These are phyloP conservation scores for Lethocerus indicus DNA, from an alignment of 1,140 invertebrate genomes.

Conservation along the genomic window DNA sequence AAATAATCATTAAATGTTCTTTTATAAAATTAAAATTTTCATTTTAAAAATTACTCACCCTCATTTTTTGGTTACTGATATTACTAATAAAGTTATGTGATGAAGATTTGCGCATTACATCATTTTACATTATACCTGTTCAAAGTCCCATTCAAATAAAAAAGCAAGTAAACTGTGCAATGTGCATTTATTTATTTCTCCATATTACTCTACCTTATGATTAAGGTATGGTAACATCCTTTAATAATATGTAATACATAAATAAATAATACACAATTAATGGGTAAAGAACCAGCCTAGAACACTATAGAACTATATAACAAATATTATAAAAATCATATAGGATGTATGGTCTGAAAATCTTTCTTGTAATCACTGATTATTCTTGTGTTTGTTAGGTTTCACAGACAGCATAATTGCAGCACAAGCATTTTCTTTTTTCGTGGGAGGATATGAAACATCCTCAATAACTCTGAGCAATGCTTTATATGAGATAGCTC, in stretches of 20 bases:
- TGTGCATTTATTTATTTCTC: background rate
- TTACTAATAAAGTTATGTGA: too few species aligned
- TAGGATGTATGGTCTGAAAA: background rate
- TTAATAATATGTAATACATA: background rate
- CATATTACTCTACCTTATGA: too few species aligned
- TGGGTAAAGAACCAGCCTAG: too few species aligned
- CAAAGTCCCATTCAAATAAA: too few species aligned
- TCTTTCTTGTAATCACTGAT: background rate
- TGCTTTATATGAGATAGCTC: slow-evolving; percentile 21
- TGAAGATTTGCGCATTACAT: too few species aligned
- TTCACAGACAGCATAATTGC: slow-evolving; percentile 6
- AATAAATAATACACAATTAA: background rate
- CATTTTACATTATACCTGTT: too few species aligned
- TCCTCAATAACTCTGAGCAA: slow-evolving; percentile 20
- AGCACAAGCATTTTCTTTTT: slow-evolving; percentile 20
- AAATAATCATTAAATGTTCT: slow-evolving; percentile 5
- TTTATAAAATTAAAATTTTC: slow-evolving; percentile 8
- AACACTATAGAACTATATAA: background rate
- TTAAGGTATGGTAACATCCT: too few species aligned
- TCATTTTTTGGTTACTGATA: too few species aligned
- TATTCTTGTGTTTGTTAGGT: background rate
- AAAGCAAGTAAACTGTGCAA: too few species aligned
- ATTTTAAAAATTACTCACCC: background rate
- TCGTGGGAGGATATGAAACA: slow-evolving; percentile 25
- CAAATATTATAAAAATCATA: background rate